Conservation (phyloP, 2,797 vertebrate genomes). For the Sparus aurata region DNA sequence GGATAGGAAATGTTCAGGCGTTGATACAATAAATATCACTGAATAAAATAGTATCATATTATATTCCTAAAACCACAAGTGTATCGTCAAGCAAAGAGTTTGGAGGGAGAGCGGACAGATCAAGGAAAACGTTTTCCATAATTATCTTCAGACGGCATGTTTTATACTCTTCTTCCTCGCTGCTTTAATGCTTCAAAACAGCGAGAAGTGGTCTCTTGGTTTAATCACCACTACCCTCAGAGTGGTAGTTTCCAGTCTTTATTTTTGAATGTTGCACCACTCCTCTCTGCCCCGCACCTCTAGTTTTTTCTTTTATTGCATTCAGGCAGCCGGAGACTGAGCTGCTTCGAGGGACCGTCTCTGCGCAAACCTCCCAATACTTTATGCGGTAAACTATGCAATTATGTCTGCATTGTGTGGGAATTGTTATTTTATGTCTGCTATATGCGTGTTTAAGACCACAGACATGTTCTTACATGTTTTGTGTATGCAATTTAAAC, state of each 20-base stretch:
- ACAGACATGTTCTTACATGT: background rate
- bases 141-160: background rate
- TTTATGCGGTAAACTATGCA: background rate
- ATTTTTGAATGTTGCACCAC: background rate
- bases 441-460: background rate
- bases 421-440: background rate
- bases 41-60: constrained; percentile 2
- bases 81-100: background rate
- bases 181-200: background rate
- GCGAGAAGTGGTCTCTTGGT: background rate
- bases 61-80: background rate
- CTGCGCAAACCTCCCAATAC: background rate
- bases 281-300: background rate
- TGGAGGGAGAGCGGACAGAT: background rate
- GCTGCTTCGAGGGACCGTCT: background rate
- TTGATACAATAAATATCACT: background rate
- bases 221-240: background rate
- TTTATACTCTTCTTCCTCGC: background rate
- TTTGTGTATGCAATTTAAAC: background rate
- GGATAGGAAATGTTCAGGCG: background rate
- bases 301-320: background rate
- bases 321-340: background rate
- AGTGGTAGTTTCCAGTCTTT: background rate
- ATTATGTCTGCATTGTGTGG: background rate
- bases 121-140: constrained; percentile 5